A percentile compares a stretch with the other conserved stretches of the same genome.
Evolutionary conservation across 2,888 invertebrate species (phyloP).

Genomic region (Acronicta leporina): DNA sequence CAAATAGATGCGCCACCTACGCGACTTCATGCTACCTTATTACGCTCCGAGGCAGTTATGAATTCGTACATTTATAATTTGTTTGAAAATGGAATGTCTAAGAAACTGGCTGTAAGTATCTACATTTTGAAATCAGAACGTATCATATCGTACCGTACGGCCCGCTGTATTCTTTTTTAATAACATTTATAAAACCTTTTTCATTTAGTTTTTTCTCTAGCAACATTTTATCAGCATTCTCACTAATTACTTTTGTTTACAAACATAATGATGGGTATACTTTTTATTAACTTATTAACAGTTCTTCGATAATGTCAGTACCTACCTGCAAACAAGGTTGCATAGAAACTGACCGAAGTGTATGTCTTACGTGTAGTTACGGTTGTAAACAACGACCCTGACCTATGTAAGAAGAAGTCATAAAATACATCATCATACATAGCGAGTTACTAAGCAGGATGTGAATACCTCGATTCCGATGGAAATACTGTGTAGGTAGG

Average conservation of each 20-base stretch:
- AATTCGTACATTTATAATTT: constrained; percentile 19
- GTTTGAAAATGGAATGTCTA: constrained; percentile 9
- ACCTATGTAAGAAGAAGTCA: constrained; percentile 53
- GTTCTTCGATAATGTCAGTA: constrained; percentile 6
- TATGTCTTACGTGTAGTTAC: constrained; percentile 38
- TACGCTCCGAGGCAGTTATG: constrained; percentile 17
- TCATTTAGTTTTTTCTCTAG: too few relatives aligned
- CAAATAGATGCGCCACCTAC: constrained; percentile 67
- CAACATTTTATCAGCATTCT: too few relatives aligned
- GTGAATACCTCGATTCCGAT: too few relatives aligned
- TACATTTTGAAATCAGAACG: constrained; percentile 1
- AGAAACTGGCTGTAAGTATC: not conserved
- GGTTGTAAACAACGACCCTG: constrained; percentile 47
- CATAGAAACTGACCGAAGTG: constrained; percentile 34
- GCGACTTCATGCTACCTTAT: constrained; percentile 16
- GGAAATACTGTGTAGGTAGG: constrained; percentile 12
- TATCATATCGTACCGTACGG: too few relatives aligned
- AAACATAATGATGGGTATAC: not conserved
- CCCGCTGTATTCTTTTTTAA: too few relatives aligned
- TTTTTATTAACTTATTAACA: not conserved
- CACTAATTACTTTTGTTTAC: not conserved
- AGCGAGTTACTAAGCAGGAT: constrained; percentile 3
- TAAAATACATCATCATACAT: constrained; percentile 49
- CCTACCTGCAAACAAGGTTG: constrained; percentile 17
- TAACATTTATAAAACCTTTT: too few relatives aligned